Evolutionary conservation across 2,888 invertebrate species (phyloP), one percentile per base, ranked within the genome.

Genomic region (Agrilus biguttatus): DNA sequence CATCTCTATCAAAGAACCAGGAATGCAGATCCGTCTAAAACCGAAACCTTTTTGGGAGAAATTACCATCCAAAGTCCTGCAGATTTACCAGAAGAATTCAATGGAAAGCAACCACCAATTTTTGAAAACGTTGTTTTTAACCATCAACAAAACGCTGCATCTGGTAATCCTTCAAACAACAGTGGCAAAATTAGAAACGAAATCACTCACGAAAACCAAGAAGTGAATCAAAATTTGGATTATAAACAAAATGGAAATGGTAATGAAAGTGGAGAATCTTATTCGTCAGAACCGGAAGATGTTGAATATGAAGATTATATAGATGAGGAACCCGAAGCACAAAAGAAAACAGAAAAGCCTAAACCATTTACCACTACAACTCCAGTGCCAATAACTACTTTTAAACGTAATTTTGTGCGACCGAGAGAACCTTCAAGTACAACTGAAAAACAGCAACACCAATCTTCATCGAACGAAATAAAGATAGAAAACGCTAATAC

Each of bases 1-100:
- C 67, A 74, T 47, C 69, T 73, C 53, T 73, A 75, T 41, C 47
- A 57, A 51, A 75, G 73, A 55, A 69, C 70, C n/a, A 74, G 74
- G 54, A 73, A 71, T 55, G 71, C 73, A 55, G 70, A 75, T 53
- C 75, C 75, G 12, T 73, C 75, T 3, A 73, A 75, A 56, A 73
- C 73, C 19, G 77, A 77, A 66, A 74, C 74, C 35, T 77, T 77
- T 59, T 61, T 77, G 45, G 76, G 76, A 8, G 74, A 77, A 65
- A 74, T 76, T 37, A 76, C 76, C 14, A 65, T 77, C 45, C 74
- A 76, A 53, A 75, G 74, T 59, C 75, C 75, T 13, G 74, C 74
- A n/a, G 75, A 61, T n/a, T 44, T 58, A 10, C 61, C 61, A 13
- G 53, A 55, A 6, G 56, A 52, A 47, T 48, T 54, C 55, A 44